Percentiles rank a stretch among this genome's conserved stretches.
phyloP scores from a whole-genome alignment of 2,888 invertebrate species.

The Euplexia lucipara region DNA sequence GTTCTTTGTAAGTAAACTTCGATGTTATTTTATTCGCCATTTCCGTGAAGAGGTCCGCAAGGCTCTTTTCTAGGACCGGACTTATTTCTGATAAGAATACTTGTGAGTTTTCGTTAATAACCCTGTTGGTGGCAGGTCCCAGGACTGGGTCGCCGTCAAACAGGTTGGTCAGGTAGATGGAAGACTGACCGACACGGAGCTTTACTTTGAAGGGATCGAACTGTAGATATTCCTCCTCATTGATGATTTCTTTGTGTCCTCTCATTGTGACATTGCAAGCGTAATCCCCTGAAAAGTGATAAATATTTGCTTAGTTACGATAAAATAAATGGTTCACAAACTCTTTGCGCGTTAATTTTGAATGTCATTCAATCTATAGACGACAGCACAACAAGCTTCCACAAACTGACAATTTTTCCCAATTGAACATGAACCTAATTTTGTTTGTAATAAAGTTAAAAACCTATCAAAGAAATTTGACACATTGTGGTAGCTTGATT shows the following conservation, averaged over 20 bases:
- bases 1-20: slow-evolving; percentile 93
- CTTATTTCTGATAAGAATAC: slow-evolving; percentile 93
- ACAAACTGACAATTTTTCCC: too few relatives aligned
- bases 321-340: not conserved
- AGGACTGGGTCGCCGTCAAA: slow-evolving; percentile 93
- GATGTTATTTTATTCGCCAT: slow-evolving; percentile 93
- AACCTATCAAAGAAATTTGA: too few relatives aligned
- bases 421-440: too few relatives aligned
- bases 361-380: too few relatives aligned
- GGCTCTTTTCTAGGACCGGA: slow-evolving; percentile 92
- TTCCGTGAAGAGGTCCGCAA: slow-evolving; percentile 92
- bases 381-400: too few relatives aligned
- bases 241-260: slow-evolving; percentile 90
- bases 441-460: too few relatives aligned
- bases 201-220: slow-evolving; percentile 92
- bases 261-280: slow-evolving; percentile 92
- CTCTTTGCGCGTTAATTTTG: not conserved
- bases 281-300: slow-evolving; percentile 90
- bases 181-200: slow-evolving; percentile 91
- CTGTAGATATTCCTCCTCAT: slow-evolving; percentile 91
- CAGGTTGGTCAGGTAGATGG: slow-evolving; percentile 92
- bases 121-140: slow-evolving; percentile 92
- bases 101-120: slow-evolving; percentile 93
- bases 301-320: slow-evolving; percentile 3
- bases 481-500: too few relatives aligned